Base-by-base conservation (phyloP, 2,888 invertebrate species). In the Idaea biselata region DNA sequence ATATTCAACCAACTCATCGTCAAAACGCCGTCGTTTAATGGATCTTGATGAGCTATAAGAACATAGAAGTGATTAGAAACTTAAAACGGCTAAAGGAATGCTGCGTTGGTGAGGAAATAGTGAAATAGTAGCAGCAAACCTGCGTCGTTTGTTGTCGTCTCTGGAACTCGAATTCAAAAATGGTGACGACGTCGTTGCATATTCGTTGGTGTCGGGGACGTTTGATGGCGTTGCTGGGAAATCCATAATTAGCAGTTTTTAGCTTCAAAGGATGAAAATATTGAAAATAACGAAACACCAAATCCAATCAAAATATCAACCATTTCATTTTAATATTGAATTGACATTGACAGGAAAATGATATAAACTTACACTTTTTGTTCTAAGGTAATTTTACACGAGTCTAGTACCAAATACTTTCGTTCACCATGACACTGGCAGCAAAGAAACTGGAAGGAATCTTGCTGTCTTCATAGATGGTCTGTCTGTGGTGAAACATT, bases 1-100 rank as follows among this genome's bases (percentile, higher is more conserved):
- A 72, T 97, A 97, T 77, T 99, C 99, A 0, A 99, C 99, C 64
- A 99, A 92, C 88, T 99, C 99, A 93, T 99, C 99, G 82, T 99
- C 99, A 88, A 99, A 99, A 75, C 98, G 96, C 76, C 97, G 96
- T 0, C 99, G 94, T 86, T 99, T 99, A 76, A 99, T 99, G 1
- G 98, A 98, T 64, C 99, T 94, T 32, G 97, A 97, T 14, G 98
- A 98, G 84, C 98, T 97, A 80, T 80, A 87, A 88, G n/a, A 65
- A 18, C 6, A 64, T 56, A 69, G 18, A 61, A 55, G 58, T 58
- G 6, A 55, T 18, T 55, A 17, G 17, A 17, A 55, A 55, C 55
- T 55, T 55, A n/a, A 17, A 55, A 55, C n/a, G 8, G 1, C 16
- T n/a, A 16, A 55, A 55, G 3, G 2, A 16, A 6, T 16, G 16